Evolutionary conservation across 2,888 invertebrate genomes (phyloP), one percentile per base, ranked within the genome.

Genomic region (Leucoma salicis): DNA sequence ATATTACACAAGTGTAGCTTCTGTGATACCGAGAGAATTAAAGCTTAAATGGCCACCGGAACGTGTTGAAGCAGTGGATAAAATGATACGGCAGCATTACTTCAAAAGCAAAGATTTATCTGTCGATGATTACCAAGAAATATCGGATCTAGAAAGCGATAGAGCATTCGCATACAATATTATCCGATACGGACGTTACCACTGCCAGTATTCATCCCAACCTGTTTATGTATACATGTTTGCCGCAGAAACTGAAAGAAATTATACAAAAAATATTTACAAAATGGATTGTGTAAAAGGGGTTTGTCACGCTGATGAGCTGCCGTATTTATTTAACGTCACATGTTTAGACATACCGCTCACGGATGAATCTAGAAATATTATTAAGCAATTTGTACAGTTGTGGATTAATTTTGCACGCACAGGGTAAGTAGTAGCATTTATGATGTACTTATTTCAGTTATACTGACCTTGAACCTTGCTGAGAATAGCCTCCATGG

Each of bases 231-330:
- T 87, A 5, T 89, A 87, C 53, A 77, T 82, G 47, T 87, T 89
- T 55, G 53, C 50, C 2, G 76, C 78, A 4, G 87, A 87, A 66
- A 81, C 83, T 10, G 87, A 85, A 35, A 70, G 88, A 34, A 88
- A 86, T 58, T 67, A 69, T 38, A 72, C 77, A 10, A 88, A 88
- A 60, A 75, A 63, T 32, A 49, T 62, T 31, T 88, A 88, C 39
- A 74, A 82, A 29, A 78, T 88, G 81, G 70, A 82, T 2, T 42
- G 55, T 2, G 38, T 78, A 1, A 49, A 70, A 35, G 89, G 88
- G 1, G 86, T 82, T 1, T 89, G 89, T 53, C 89, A 89, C 49
- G 71, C 82, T 2, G 89, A 89, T 41, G 89, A 89, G 1, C 57
- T 87, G 14, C 70, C 70, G 2, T 89, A 88, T 49, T 63, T 82